phyloP scores from a whole-genome alignment of 2,888 invertebrate genomes.

The Hydraecia micacea region DNA sequence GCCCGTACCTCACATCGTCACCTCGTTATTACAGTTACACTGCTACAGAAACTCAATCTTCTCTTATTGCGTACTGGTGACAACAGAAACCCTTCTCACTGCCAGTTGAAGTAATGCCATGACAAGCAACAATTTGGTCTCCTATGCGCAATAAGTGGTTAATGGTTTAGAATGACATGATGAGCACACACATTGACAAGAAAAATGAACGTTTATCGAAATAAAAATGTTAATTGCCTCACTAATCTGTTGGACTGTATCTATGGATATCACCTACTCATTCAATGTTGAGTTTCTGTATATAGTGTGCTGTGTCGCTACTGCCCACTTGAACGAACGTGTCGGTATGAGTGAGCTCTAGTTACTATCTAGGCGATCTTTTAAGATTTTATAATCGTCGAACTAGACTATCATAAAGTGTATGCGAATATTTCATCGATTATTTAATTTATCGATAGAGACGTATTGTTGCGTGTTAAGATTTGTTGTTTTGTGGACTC shows the following conservation, averaged over 20 bases:
- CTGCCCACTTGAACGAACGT: conserved; percentile 56
- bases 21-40: conserved; percentile 42
- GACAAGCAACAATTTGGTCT: conserved; percentile 9
- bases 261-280: conserved; percentile 8
- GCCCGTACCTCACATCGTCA: conserved; percentile 54
- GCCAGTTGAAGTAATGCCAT: conserved; percentile 13
- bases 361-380: conserved; percentile 68
- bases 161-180: conserved; percentile 15
- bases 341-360: conserved; percentile 68
- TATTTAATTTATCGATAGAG: conserved; percentile 72
- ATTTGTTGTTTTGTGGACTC: conserved; percentile 70
- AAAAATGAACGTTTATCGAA: conserved; percentile 45
- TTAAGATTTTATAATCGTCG: conserved; percentile 71
- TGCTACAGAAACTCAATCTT: conserved; percentile 55
- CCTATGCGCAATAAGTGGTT: conserved; percentile 19
- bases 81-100: conserved; percentile 15
- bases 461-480: conserved; percentile 73
- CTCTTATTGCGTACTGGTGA: conserved; percentile 26
- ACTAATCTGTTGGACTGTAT: conserved; percentile 23
- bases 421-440: conserved; percentile 70
- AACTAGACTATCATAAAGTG: conserved; percentile 76
- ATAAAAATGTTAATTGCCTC: conserved; percentile 26
- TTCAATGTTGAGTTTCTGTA: conserved; percentile 59
- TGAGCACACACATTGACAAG: conserved; percentile 18
- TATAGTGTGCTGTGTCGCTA: conserved; percentile 63